Evolutionary conservation across 2,888 invertebrate species (phyloP).

Genomic region (Heliconius aoede): DNA sequence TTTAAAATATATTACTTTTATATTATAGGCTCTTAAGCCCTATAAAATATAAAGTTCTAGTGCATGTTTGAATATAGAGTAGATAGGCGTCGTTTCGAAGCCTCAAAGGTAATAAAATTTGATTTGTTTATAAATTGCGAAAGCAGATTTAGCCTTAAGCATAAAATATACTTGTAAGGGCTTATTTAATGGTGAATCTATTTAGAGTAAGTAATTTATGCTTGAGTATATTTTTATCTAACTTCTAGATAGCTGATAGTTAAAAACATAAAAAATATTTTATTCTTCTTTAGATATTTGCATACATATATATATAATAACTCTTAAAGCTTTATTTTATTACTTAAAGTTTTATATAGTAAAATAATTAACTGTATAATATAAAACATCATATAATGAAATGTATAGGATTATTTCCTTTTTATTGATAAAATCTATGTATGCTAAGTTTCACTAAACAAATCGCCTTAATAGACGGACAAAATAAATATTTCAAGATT

Average conservation of each 20-base stretch:
- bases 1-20: neutral
- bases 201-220: neutral
- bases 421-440: no score
- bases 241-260: neutral
- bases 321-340: no score
- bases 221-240: neutral
- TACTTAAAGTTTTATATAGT: no score
- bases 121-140: slow-evolving; percentile 43
- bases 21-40: slow-evolving; percentile 9
- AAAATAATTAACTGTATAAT: no score
- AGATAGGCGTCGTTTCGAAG: slow-evolving; percentile 30
- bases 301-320: no score
- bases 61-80: slow-evolving; percentile 32
- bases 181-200: slow-evolving; percentile 22
- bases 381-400: no score
- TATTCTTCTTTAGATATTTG: neutral
- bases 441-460: no score
- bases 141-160: slow-evolving; percentile 31
- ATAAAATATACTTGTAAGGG: slow-evolving; percentile 13
- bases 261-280: neutral
- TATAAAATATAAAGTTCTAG: slow-evolving; percentile 19
- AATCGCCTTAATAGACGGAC: no score
- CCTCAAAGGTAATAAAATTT: slow-evolving; percentile 42
- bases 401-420: no score
- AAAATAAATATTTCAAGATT: no score